These are phyloP conservation scores for Pagetopsis macropterus DNA, from an alignment of 2,797 vertebrate species.

Conservation along the genomic window DNA sequence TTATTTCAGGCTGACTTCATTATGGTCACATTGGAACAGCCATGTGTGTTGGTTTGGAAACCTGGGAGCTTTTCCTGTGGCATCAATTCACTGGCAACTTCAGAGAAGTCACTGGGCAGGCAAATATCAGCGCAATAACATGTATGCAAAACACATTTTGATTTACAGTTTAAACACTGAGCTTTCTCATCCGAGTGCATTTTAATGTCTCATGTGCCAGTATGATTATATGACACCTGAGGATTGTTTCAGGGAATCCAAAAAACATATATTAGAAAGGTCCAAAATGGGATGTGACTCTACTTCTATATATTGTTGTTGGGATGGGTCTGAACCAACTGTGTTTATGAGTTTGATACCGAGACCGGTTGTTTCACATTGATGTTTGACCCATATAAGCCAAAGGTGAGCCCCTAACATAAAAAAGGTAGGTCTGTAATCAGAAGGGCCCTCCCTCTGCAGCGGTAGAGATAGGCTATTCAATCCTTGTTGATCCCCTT, in stretches of 20 bases:
- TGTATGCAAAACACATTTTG: background rate
- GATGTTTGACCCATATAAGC: constrained; percentile 9
- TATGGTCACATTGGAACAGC: constrained; percentile 5
- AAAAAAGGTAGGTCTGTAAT: background rate
- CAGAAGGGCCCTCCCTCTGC: constrained; percentile 1
- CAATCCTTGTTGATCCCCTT: constrained; percentile 53
- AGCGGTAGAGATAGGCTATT: constrained; percentile 13
- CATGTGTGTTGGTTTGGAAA: constrained; percentile 9
- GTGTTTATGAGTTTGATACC: background rate
- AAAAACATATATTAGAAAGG: background rate
- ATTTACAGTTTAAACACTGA: background rate
- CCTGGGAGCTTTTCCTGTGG: constrained; percentile 1
- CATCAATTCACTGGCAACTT: background rate
- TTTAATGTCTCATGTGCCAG: constrained; percentile 1
- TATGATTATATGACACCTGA: too few species aligned
- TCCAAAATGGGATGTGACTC: background rate
- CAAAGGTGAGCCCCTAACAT: constrained; percentile 25
- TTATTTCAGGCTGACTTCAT: constrained; percentile 4
- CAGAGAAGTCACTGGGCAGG: background rate
- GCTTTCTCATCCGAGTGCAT: background rate
- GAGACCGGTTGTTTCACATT: constrained; percentile 5
- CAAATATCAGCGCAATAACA: background rate
- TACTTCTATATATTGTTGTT: background rate
- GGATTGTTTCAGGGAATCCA: too few species aligned
- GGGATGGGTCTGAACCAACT: background rate